Base-by-base conservation (phyloP, 2,113 vertebrate genomes). In the Brachirus orientalis region DNA sequence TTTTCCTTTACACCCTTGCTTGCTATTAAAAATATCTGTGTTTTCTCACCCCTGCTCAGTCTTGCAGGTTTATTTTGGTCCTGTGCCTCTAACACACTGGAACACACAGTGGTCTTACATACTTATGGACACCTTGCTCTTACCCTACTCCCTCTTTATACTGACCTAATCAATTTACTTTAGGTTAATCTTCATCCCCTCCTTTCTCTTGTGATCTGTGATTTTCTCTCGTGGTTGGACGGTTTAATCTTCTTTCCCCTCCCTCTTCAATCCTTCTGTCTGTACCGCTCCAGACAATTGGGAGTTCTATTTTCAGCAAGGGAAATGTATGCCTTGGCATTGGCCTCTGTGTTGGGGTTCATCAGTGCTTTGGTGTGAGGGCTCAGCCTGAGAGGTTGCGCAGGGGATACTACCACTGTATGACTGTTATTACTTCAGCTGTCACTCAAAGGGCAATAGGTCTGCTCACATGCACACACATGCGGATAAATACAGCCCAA, bases 381-480 rank as follows among this genome's bases (percentile, higher is more conserved):
- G 80, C 72, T 87, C 79, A 60, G 71, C 68, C 73, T 63, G 79
- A 72, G 73, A 86, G 88, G 86, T 88, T 85, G 79, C 8, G 14
- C 10, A 18, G 72, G 76, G 84, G 85, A 87, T 84, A 86, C 82
- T 69, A 72, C 82, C 78, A 86, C 83, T 66, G 61, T 75, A 75
- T 64, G 82, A 80, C 80, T 79, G 87, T 89, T 89, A 91, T 91
- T 88, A 89, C 88, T 78, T 80, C 63, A 65, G 69, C 80, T 89
- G 89, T 89, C 89, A 70, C 11, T 91, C 89, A 90, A 80, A 75
- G 72, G 59, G 69, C 70, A 77, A 47, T 20, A 12, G 6, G 12
- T 45, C 56, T 45, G 41, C 53, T 65, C 60, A 57, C 57, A 51
- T 58, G 20, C 16, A 61, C 8, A 19, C 37, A 69, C 38, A 63